A percentile compares a stretch with the other conserved stretches of the same genome.
These are phyloP conservation scores for Argentina silus DNA, from an alignment of 2,797 vertebrate species.

Conservation along the genomic window DNA sequence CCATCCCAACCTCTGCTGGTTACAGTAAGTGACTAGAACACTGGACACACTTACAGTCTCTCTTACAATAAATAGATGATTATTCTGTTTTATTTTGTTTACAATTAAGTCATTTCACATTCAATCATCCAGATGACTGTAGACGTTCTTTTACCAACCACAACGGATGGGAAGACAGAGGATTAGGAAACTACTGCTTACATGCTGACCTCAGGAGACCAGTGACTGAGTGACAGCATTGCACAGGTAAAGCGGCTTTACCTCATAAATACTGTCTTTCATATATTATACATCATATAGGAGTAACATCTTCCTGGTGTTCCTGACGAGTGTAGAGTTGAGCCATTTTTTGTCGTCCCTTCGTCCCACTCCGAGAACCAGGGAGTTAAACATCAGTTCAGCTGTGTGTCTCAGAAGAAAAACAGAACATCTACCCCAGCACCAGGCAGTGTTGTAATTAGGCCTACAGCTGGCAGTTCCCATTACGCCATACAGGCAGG, in stretches of 20 bases:
- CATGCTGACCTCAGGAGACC: slow-evolving; percentile 8
- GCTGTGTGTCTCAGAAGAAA: slow-evolving; percentile 74
- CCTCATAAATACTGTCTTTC: not conserved
- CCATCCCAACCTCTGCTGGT: slow-evolving; percentile 10
- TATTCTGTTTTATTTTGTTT: too few species aligned
- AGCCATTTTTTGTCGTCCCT: slow-evolving; percentile 48
- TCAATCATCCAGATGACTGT: too few species aligned
- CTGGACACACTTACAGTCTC: not conserved
- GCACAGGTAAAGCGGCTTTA: not conserved
- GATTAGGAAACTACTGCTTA: slow-evolving; percentile 17
- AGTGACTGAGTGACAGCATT: slow-evolving; percentile 18
- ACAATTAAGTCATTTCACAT: too few species aligned
- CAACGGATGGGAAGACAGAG: too few species aligned
- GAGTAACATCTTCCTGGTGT: slow-evolving; percentile 38
- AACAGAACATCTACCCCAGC: slow-evolving; percentile 72
- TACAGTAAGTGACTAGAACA: not conserved
- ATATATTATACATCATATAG: slow-evolving; percentile 27
- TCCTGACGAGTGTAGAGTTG: slow-evolving; percentile 35
- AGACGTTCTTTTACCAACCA: too few species aligned
- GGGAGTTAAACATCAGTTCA: slow-evolving; percentile 74
- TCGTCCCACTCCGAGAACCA: slow-evolving; percentile 71
- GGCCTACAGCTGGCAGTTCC: slow-evolving; percentile 80
- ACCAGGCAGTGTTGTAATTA: slow-evolving; percentile 71
- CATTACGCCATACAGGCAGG: slow-evolving; percentile 76
- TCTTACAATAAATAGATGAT: not conserved